Percentiles rank a stretch among this genome's conserved stretches.
These are phyloP conservation scores for Tetragnatha montana DNA, from an alignment of 2,888 invertebrate species.

Conservation along the genomic window DNA sequence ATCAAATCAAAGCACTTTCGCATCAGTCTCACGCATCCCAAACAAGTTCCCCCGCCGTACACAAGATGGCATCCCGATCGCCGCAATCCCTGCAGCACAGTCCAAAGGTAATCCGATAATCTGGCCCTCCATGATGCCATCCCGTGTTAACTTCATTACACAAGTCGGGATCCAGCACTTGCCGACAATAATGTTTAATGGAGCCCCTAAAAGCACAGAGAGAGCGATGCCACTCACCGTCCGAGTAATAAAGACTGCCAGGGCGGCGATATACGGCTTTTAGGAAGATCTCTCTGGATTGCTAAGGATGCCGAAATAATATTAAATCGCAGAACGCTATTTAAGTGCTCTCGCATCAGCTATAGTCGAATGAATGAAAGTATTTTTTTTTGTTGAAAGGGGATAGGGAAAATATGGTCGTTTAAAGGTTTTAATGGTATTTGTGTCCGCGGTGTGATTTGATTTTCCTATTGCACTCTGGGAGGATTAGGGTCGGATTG, in stretches of 20 bases:
- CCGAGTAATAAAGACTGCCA: constrained; percentile 22
- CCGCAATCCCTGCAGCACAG: constrained; percentile 24
- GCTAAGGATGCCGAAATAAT: constrained; percentile 15
- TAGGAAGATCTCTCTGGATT: constrained; percentile 11
- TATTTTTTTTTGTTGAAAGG: background rate
- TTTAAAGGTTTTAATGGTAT: background rate
- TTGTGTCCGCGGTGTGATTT: background rate
- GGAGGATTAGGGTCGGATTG: background rate
- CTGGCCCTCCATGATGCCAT: constrained; percentile 68
- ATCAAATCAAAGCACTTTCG: background rate
- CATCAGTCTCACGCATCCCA: background rate
- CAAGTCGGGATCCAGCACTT: constrained; percentile 60
- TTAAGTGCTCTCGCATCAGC: background rate
- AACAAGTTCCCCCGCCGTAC: background rate
- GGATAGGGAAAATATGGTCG: background rate
- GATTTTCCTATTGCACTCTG: background rate
- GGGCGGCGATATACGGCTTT: constrained; percentile 35
- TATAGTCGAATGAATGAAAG: background rate
- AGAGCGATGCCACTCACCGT: constrained; percentile 28
- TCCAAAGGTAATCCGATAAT: constrained; percentile 68
- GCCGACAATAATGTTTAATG: constrained; percentile 71
- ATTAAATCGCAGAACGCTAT: constrained; percentile 32
- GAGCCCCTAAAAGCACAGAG: constrained; percentile 67
- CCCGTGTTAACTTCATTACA: constrained; percentile 70
- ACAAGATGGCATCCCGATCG: constrained; percentile 10